These are phyloP conservation scores for Ooceraea biroi DNA, from an alignment of 1,140 invertebrate genomes.

Conservation along the genomic window DNA sequence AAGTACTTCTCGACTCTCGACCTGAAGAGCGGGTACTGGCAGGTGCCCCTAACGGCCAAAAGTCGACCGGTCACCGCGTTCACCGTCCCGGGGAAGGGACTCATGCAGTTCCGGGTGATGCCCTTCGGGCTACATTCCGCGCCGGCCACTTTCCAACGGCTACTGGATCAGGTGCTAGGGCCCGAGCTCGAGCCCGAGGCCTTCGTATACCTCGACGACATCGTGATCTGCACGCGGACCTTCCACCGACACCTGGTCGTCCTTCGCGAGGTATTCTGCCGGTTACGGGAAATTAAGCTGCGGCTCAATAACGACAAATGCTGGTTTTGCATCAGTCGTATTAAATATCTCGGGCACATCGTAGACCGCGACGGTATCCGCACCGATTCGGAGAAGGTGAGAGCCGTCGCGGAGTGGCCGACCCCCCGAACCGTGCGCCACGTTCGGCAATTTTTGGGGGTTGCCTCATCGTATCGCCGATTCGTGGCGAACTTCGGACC, in stretches of 20 bases:
- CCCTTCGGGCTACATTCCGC: no score
- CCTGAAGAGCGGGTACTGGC: constrained; percentile 1
- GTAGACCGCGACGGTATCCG: not conserved
- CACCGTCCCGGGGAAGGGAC: not conserved
- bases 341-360: not conserved
- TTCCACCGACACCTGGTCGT: not conserved
- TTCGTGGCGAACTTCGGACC: no score
- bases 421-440: no score
- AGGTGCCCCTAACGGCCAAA: not conserved
- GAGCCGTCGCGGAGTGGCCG: no score
- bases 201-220: not conserved
- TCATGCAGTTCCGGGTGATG: no score
- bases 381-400: not conserved
- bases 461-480: not conserved
- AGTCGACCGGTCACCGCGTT: not conserved
- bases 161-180: not conserved
- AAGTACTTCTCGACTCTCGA: no score
- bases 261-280: not conserved
- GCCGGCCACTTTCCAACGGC: no score
- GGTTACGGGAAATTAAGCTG: not conserved
- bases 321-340: not conserved
- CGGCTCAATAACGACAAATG: not conserved
- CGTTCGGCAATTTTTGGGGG: not conserved
- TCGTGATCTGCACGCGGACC: not conserved
- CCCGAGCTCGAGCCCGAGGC: not conserved